phyloP scores from a whole-genome alignment of 1,140 invertebrate genomes.

The Euschistus heros region DNA sequence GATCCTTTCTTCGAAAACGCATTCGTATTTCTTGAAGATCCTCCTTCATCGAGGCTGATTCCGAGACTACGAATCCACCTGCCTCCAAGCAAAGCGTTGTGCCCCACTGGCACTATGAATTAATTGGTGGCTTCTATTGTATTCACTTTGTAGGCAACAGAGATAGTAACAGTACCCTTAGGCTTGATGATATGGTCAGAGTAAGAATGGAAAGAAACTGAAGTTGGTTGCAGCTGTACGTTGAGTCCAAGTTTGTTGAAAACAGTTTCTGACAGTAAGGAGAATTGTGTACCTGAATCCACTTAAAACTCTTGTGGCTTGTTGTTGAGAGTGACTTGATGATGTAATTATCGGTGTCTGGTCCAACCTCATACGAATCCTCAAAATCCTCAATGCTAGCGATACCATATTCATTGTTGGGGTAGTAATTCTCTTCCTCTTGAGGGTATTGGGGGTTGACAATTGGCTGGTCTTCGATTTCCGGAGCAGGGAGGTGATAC shows the following conservation, averaged over 20 bases:
- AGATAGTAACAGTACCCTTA: background rate
- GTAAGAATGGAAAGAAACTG: no score
- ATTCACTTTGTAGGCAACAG: background rate
- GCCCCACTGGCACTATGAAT: background rate
- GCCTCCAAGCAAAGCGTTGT: background rate
- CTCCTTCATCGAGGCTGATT: background rate
- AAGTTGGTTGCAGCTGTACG: conserved; percentile 4
- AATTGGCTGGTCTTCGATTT: background rate
- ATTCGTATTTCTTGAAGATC: background rate
- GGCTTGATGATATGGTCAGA: no score
- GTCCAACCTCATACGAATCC: background rate
- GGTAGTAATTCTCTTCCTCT: no score
- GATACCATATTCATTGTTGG: no score
- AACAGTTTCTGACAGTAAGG: conserved; percentile 2
- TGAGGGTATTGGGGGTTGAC: no score
- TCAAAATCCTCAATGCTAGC: no score
- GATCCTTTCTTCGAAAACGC: conserved; percentile 10
- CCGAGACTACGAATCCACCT: conserved; percentile 1
- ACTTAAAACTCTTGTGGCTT: conserved; percentile 1
- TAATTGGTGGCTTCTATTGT: background rate
- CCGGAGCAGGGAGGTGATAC: background rate
- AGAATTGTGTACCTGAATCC: background rate
- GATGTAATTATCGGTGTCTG: background rate
- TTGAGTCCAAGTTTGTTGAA: conserved; percentile 6
- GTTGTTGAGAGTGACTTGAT: conserved; percentile 1